phyloP scores from a whole-genome alignment of 1,140 invertebrate species.

The Drosophila arizonae region DNA sequence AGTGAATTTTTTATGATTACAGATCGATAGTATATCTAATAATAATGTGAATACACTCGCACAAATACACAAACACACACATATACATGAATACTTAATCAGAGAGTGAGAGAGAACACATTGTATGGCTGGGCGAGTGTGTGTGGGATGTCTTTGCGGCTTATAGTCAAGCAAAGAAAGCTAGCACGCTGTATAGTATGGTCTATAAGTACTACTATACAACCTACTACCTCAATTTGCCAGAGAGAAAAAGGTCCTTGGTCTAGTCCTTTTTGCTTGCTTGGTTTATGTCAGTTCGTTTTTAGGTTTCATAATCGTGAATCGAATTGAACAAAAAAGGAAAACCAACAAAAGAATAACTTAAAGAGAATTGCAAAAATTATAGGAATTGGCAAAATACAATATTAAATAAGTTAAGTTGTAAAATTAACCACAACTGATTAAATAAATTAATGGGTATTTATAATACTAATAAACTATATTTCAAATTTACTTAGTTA shows the following conservation, averaged over 20 bases:
- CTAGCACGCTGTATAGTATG: constrained; percentile 83
- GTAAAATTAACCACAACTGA: neutral
- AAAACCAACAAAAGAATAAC: neutral
- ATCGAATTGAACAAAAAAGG: neutral
- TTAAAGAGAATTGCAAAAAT: neutral
- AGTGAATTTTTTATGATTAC: constrained; percentile 1
- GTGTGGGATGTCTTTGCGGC: constrained; percentile 51
- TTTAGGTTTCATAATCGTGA: neutral
- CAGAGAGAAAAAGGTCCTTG: constrained; percentile 82
- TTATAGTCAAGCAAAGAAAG: constrained; percentile 83
- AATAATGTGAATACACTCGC: constrained; percentile 1
- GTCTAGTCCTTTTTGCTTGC: constrained; percentile 72
- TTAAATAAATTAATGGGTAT: neutral
- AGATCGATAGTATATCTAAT: neutral
- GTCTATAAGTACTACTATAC: constrained; percentile 79
- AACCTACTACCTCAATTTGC: constrained; percentile 83
- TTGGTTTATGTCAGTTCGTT: constrained; percentile 14
- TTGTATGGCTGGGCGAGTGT: constrained; percentile 38
- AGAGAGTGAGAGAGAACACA: constrained; percentile 2
- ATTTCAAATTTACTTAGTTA: neutral
- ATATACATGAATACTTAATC: neutral
- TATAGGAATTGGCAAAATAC: neutral
- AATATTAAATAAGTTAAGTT: neutral
- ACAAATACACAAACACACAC: constrained; percentile 24
- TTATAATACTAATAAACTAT: neutral